Conservation (phyloP, 2,113 vertebrate species). For the Heterotilapia buettikoferi region DNA sequence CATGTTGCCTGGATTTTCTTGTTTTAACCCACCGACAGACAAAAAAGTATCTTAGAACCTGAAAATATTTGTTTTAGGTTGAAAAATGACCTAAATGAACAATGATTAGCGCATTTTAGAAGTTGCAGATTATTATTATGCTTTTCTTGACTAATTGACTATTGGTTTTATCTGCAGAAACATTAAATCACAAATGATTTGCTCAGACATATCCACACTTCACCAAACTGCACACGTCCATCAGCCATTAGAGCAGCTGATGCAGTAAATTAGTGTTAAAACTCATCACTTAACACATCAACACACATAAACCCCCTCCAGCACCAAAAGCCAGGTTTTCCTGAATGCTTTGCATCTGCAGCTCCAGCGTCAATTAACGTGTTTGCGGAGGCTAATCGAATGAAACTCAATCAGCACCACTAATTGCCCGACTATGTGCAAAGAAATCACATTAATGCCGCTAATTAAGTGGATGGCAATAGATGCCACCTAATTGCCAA, state of each 20-base stretch:
- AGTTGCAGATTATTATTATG: neutral
- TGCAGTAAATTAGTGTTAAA: constrained; percentile 63
- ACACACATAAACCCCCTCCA: constrained; percentile 45
- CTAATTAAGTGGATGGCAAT: constrained; percentile 95
- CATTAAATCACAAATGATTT: neutral
- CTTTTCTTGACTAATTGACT: neutral
- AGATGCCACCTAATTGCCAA: constrained; percentile 87
- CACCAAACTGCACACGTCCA: constrained; percentile 15
- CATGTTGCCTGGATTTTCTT: neutral
- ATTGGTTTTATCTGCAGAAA: neutral
- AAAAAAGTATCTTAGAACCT: neutral
- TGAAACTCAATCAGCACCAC: constrained; percentile 97
- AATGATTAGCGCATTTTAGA: neutral
- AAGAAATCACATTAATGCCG: constrained; percentile 98
- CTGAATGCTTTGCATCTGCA: constrained; percentile 80
- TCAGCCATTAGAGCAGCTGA: constrained; percentile 57
- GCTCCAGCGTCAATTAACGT: constrained; percentile 90
- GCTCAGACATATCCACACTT: neutral
- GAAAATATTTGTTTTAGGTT: neutral
- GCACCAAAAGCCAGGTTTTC: constrained; percentile 51
- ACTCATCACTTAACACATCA: constrained; percentile 53
- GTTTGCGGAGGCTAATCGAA: constrained; percentile 99
- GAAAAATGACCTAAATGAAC: neutral
- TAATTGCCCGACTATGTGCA: constrained; percentile 97
- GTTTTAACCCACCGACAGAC: neutral